These are phyloP conservation scores for Sycophila texana DNA, from an alignment of 2,888 invertebrate species.

Conservation along the genomic window DNA sequence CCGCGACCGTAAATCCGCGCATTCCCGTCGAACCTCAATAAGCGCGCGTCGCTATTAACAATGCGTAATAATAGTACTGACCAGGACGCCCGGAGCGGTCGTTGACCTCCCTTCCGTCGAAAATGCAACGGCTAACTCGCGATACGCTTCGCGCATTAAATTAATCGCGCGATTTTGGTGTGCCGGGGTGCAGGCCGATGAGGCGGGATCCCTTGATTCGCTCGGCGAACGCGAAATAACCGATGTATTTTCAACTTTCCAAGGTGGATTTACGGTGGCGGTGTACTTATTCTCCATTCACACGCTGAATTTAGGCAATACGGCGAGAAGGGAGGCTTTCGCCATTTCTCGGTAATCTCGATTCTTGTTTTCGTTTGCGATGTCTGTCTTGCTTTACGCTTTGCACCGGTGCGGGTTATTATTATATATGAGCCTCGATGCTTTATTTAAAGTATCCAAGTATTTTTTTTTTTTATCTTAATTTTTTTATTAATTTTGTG, in stretches of 20 bases:
- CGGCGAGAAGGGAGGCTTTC: neutral
- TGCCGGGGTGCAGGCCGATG: slow-evolving; percentile 27
- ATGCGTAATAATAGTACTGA: slow-evolving; percentile 46
- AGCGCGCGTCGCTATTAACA: slow-evolving; percentile 6
- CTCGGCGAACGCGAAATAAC: neutral
- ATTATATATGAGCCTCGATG: neutral
- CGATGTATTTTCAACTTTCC: slow-evolving; percentile 38
- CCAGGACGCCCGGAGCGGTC: slow-evolving; percentile 18
- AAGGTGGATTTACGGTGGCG: neutral
- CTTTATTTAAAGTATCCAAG: neutral
- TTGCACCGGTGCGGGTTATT: slow-evolving; percentile 3
- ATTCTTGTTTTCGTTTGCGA: slow-evolving; percentile 2
- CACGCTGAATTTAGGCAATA: slow-evolving; percentile 41
- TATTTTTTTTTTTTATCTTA: too few species aligned
- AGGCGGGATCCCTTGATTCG: slow-evolving; percentile 7
- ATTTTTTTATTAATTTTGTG: too few species aligned
- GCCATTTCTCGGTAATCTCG: slow-evolving; percentile 19
- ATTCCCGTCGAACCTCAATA: slow-evolving; percentile 8
- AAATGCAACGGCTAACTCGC: neutral
- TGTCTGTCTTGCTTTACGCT: slow-evolving; percentile 8
- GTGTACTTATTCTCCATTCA: neutral
- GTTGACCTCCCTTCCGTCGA: slow-evolving; percentile 21
- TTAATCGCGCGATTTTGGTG: neutral
- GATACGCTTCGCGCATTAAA: neutral
- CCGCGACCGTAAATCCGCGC: neutral